Conservation (phyloP, 2,797 vertebrate genomes). For the Cryptoprocta ferox region DNA sequence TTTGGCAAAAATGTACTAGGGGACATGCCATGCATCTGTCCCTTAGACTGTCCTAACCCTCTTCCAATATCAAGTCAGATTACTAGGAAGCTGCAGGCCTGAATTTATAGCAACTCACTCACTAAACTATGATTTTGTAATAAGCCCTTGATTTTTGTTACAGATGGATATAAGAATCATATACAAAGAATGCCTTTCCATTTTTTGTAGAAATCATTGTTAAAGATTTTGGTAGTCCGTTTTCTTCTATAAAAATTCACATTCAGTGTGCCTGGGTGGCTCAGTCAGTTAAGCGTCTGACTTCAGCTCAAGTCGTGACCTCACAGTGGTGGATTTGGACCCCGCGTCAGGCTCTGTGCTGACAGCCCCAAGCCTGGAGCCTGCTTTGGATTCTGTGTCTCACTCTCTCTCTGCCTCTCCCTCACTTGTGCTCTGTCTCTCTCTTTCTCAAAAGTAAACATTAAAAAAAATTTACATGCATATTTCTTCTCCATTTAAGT, state of each 20-base stretch:
- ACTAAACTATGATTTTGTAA: constrained; percentile 11
- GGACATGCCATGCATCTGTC: neutral
- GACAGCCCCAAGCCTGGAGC: no score
- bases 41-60: neutral
- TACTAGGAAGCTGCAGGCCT: neutral
- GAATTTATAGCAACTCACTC: neutral
- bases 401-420: no score
- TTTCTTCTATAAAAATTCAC: neutral
- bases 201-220: constrained; percentile 1
- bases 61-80: neutral
- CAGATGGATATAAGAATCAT: neutral
- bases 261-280: neutral
- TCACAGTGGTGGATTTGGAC: no score
- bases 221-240: neutral
- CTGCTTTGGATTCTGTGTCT: no score
- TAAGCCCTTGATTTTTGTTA: neutral
- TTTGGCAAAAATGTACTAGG: neutral
- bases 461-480: neutral
- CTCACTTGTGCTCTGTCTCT: no score
- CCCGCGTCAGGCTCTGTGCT: no score
- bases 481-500: neutral
- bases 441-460: no score
- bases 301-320: no score
- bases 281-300: no score
- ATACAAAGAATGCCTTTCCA: neutral